phyloP scores from a whole-genome alignment of 2,888 invertebrate species.

The Limnephilus rhombicus region DNA sequence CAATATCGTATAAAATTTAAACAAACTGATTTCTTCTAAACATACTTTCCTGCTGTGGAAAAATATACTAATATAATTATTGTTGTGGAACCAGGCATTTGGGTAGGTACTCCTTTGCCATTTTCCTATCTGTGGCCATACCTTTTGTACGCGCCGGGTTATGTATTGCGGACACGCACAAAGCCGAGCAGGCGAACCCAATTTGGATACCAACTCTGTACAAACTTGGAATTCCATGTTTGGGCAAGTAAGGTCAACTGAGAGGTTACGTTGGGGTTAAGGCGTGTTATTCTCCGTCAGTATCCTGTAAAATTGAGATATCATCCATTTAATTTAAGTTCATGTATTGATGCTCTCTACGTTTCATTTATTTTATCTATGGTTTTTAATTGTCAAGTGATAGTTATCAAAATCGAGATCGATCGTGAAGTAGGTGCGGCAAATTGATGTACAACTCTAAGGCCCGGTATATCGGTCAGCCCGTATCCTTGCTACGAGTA shows the following conservation, averaged over 20 bases:
- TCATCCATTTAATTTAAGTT: neutral
- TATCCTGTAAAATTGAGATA: neutral
- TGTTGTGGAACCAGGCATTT: neutral
- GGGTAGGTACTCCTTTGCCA: neutral
- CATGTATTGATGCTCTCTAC: neutral
- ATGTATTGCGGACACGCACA: constrained; percentile 17
- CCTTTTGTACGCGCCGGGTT: neutral
- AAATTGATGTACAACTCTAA: neutral
- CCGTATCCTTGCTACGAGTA: too few species aligned
- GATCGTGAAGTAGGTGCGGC: neutral
- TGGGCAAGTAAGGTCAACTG: neutral
- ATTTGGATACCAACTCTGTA: neutral
- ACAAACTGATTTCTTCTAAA: too few species aligned
- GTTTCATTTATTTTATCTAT: neutral
- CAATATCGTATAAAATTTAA: too few species aligned
- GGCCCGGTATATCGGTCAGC: too few species aligned
- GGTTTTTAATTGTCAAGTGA: neutral
- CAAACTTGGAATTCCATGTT: neutral
- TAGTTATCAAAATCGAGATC: neutral
- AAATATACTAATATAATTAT: too few species aligned
- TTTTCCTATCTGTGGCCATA: neutral
- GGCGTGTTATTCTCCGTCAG: neutral
- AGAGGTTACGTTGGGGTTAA: neutral
- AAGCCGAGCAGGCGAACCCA: neutral
- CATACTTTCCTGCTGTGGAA: too few species aligned